Evolutionary conservation across 1,140 invertebrate species (phyloP).

Genomic region (Acromyrmex echinatior): DNA sequence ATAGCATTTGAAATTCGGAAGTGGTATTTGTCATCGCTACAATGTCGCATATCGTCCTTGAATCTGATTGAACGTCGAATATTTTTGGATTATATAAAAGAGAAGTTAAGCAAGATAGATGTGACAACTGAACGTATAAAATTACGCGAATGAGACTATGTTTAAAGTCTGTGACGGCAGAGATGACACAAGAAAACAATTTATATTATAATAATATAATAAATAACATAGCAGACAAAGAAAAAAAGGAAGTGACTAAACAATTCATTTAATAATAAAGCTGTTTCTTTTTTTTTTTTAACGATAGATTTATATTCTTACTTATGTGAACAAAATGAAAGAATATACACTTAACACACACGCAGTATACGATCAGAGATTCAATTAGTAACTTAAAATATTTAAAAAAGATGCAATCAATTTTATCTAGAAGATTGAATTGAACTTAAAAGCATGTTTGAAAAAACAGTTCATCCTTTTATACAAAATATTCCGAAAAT

Average conservation of each 20-base stretch:
- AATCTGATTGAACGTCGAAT: constrained; percentile 41
- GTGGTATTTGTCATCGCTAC: not conserved
- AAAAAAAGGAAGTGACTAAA: not conserved
- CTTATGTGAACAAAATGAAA: not conserved
- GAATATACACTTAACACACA: not conserved
- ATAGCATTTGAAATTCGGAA: constrained; percentile 40
- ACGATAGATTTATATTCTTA: not conserved
- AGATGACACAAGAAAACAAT: not conserved
- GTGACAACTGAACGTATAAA: not conserved
- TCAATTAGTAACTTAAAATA: not conserved
- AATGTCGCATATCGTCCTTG: constrained; percentile 1
- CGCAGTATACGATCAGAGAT: not conserved
- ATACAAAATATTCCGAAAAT: no score
- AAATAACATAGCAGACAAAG: not conserved
- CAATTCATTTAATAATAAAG: not conserved
- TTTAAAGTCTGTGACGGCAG: not conserved
- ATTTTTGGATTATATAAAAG: constrained; percentile 32
- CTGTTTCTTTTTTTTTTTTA: constrained; percentile 1
- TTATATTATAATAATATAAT: not conserved
- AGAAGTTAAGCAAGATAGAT: not conserved
- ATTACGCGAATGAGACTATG: not conserved
- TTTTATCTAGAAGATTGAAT: not conserved
- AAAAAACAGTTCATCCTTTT: not conserved
- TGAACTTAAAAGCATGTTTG: not conserved
- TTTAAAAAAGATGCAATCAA: not conserved